phyloP scores from a whole-genome alignment of 2,888 invertebrate genomes.

The Caenorhabditis virilis region DNA sequence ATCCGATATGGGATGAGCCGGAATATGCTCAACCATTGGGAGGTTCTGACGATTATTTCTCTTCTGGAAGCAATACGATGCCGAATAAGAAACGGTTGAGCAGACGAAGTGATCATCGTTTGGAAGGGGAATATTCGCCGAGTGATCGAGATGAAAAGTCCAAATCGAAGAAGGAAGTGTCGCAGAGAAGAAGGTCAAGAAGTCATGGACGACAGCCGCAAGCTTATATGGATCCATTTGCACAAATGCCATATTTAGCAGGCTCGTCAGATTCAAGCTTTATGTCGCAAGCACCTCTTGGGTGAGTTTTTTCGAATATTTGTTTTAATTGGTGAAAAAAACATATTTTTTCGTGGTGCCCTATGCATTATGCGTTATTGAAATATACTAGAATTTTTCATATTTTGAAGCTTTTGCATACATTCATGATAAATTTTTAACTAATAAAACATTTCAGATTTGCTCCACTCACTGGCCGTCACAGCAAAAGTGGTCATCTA shows the following conservation, averaged over 20 bases:
- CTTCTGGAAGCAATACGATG: conserved; percentile 16
- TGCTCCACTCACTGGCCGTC: conserved; percentile 23
- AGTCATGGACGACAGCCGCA: conserved; percentile 47
- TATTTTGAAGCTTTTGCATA: too few species aligned
- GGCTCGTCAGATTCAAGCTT: conserved; percentile 38
- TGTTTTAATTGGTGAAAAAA: neutral
- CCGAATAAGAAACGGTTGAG: conserved; percentile 21
- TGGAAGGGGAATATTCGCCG: conserved; percentile 31
- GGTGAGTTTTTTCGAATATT: conserved; percentile 1
- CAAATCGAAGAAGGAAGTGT: conserved; percentile 26
- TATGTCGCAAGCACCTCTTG: conserved; percentile 11
- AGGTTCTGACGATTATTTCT: conserved; percentile 23
- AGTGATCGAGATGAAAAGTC: conserved; percentile 42
- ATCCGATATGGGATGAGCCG: conserved; percentile 45
- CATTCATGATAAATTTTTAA: too few species aligned
- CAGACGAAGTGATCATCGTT: conserved; percentile 23
- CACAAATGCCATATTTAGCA: conserved; percentile 18
- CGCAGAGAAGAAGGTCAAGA: conserved; percentile 41
- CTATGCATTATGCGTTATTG: too few species aligned
- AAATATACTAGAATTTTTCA: too few species aligned
- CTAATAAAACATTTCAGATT: too few species aligned
- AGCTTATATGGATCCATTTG: conserved; percentile 24
- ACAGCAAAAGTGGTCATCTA: conserved; percentile 45
- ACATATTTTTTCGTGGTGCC: too few species aligned
- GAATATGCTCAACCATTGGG: conserved; percentile 1